Base-by-base conservation (phyloP, 2,797 vertebrate genomes). In the Leptodactylus fallax region DNA sequence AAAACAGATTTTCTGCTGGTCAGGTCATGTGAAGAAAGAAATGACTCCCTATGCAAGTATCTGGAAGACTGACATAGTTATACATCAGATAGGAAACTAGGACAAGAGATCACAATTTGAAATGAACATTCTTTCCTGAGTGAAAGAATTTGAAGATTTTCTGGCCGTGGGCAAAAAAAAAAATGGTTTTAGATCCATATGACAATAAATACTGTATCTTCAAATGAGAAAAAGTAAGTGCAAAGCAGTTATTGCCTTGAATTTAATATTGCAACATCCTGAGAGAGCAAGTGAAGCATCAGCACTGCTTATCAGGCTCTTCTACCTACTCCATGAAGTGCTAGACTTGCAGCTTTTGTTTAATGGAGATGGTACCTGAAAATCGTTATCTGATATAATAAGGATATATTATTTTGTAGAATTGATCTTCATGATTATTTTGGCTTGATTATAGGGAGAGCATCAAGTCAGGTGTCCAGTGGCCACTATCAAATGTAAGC, bases 251-350 rank as follows among this genome's bases (percentile, higher is more conserved):
- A 65, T 81, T 65, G 36, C 79, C 58, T 14, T 1, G 19, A 81
- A 63, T 45, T 76, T 77, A 77, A 76, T 77, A 76, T 61, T 61
- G 83, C 71, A 76, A 21, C 71, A 16, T 84, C 82, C 82, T 72
- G n/a, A 58, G 81, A 83, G 82, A 84, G 82, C 25, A 9, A 60
- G 55, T 49, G 69, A 55, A 49, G 19, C 12, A 47, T 61, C 63
- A 49, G 80, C 36, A 1, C 36, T 36, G 36, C 63, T 27, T 25
- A 82, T 74, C 69, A 45, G 2, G 25, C 55, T 51, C 3, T 19
- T 53, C 63, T 63, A 67, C 23, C 61, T 60, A 21, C 45, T 58
- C 76, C 36, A 4, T 6, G 36, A 85, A 74, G 17, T 76, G 83
- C 71, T 13, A 61, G 55, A 55, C 23, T 72, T 60, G 36, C 83